Evolutionary conservation across 2,888 invertebrate genomes (phyloP).

Genomic region (Meghimatium bilineatum): DNA sequence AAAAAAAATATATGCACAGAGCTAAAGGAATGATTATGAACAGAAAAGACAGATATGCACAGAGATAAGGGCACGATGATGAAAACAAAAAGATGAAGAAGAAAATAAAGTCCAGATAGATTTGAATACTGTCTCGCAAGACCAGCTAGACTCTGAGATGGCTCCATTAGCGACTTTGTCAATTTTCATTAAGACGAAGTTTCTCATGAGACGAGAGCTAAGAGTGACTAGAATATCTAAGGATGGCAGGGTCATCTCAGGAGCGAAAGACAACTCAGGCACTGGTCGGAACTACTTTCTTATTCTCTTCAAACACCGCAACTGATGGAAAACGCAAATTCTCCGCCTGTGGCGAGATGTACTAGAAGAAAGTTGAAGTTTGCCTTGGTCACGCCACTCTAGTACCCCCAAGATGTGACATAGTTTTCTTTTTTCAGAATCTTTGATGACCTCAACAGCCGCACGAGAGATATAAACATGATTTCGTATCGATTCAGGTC

Average conservation of each 20-base stretch:
- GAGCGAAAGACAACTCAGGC: conserved; percentile 15
- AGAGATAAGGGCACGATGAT: no score
- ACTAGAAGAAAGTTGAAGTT: neutral
- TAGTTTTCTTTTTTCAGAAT: no score
- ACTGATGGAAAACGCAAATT: conserved; percentile 35
- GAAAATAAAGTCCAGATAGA: no score
- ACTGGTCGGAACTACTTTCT: conserved; percentile 20
- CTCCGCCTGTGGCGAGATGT: conserved; percentile 19
- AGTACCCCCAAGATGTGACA: no score
- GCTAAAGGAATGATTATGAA: no score
- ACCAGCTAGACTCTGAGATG: conserved; percentile 52
- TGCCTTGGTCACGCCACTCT: no score
- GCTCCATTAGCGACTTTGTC: conserved; percentile 69
- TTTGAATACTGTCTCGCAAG: neutral
- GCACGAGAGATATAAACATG: no score
- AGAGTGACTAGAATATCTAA: conserved; percentile 51
- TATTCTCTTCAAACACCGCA: conserved; percentile 38
- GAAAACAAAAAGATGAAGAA: no score
- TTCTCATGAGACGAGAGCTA: conserved; percentile 55
- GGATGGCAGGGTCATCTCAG: conserved; percentile 36
- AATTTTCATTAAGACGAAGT: conserved; percentile 60
- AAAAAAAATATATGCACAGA: no score
- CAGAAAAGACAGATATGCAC: no score
- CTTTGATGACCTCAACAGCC: no score
- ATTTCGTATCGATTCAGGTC: no score